phyloP scores from a whole-genome alignment of 1,140 invertebrate genomes.

The Drosophila orena region DNA sequence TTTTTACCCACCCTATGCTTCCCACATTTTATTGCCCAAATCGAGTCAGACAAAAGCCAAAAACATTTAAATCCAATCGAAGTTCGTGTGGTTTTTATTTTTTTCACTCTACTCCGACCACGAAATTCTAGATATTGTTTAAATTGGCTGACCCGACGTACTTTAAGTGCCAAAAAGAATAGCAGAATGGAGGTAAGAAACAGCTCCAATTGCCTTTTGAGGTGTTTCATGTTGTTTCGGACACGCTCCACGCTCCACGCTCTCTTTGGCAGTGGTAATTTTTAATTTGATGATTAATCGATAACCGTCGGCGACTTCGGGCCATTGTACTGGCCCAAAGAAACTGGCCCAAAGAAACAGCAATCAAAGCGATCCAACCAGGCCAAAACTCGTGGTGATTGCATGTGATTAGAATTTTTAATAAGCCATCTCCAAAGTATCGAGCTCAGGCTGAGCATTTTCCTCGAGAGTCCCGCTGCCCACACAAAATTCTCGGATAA shows the following conservation, averaged over 20 bases:
- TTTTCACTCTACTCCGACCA: conserved; percentile 13
- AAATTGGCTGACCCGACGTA: conserved; percentile 62
- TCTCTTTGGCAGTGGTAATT: conserved; percentile 72
- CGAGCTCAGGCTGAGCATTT: conserved; percentile 4
- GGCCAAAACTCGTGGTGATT: conserved; percentile 49
- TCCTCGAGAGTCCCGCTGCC: conserved; percentile 32
- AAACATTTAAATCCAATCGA: conserved; percentile 44
- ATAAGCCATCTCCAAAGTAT: conserved; percentile 65
- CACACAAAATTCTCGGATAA: conserved; percentile 65
- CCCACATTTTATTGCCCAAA: conserved; percentile 37
- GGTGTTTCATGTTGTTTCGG: conserved; percentile 60
- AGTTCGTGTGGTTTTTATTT: conserved; percentile 59
- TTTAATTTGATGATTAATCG: conserved; percentile 82
- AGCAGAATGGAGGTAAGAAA: conserved; percentile 37
- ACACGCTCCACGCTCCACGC: conserved; percentile 76
- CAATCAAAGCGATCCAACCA: conserved; percentile 19
- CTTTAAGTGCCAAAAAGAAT: conserved; percentile 60
- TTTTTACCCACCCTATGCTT: not conserved
- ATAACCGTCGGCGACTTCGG: conserved; percentile 71
- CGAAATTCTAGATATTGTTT: conserved; percentile 69
- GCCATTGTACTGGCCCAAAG: conserved; percentile 56
- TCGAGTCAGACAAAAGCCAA: conserved; percentile 43
- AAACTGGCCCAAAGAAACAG: conserved; percentile 13
- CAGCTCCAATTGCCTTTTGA: conserved; percentile 45
- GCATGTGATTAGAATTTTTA: conserved; percentile 81